Base-by-base conservation (phyloP, 2,113 vertebrate genomes). In the Brachionichthys hirsutus region DNA sequence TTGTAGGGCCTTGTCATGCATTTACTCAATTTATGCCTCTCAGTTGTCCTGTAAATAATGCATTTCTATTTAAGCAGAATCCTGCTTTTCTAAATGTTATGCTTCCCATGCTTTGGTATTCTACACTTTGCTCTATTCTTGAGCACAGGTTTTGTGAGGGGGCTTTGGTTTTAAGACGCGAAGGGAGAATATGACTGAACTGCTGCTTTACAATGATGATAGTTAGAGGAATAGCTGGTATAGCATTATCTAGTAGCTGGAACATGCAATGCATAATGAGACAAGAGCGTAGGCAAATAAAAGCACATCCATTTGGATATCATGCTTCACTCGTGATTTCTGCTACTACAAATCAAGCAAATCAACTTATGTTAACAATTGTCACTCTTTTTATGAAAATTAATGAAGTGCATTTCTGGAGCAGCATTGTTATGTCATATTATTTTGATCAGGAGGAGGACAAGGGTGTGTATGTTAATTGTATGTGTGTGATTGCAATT, bases 31-130 rank as follows among this genome's bases (percentile, higher is more conserved):
- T 87, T 85, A 84, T 85, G 82, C 80, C 73, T 76, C 71, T 88
- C 75, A 78, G 75, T 77, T 82, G 70, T 82, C 83, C 70, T 85
- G 86, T 88, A 86, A 90, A 90, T 87, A 88, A 87, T 88, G 69
- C 68, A 88, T 77, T 65, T 82, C 73, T 81, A 79, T 72, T 81
- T 81, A 73, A 75, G 67, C 66, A 77, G 64, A 70, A 62, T 62
- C 62, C 75, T 57, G 59, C 51, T 54, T 78, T 77, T 77, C 69
- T 57, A 71, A 83, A 86, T 42, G 24, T 53, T 63, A 70, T 76
- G 81, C 80, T 78, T 82, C 73, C 46, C 64, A 42, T 1, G 19
- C 68, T 81, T 83, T 84, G 77, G 79, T 84, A 83, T 85, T 78
- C 80, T 9, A 38, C 72, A 54, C 62, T 83, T 73, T 36, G 54